A percentile compares a stretch with the other conserved stretches of the same genome.
Evolutionary conservation across 2,113 vertebrate genomes (phyloP).

Genomic region (Oreochromis tanganicae): DNA sequence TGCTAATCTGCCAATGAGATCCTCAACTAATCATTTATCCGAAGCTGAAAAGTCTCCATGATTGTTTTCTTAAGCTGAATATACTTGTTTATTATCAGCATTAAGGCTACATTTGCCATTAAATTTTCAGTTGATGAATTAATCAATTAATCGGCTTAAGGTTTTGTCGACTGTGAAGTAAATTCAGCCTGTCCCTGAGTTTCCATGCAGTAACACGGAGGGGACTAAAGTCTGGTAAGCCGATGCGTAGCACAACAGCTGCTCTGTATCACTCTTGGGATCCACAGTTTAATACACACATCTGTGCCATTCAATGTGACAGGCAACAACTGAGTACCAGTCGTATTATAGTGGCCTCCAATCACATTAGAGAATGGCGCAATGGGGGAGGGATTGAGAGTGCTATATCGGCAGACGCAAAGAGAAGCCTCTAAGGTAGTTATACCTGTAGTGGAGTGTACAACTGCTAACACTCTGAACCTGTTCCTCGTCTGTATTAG

Average conservation of each 20-base stretch:
- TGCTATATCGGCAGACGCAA: slow-evolving; percentile 1
- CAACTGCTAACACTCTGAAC: neutral
- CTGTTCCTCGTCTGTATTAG: neutral
- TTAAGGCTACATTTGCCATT: neutral
- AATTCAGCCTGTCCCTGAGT: neutral
- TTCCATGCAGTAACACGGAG: neutral
- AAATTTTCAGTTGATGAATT: neutral
- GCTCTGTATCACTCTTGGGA: slow-evolving; percentile 1
- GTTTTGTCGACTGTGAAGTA: neutral
- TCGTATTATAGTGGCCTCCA: slow-evolving; percentile 26
- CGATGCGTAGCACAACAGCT: neutral
- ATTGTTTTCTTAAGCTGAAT: neutral
- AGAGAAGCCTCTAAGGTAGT: slow-evolving; percentile 39
- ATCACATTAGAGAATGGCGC: slow-evolving; percentile 22
- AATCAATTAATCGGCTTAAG: neutral
- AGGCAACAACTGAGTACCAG: slow-evolving; percentile 39
- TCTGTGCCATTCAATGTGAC: slow-evolving; percentile 47
- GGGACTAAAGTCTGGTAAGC: neutral
- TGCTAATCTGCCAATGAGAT: neutral
- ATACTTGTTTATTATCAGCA: neutral
- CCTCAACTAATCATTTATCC: neutral
- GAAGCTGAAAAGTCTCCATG: neutral
- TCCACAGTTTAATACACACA: slow-evolving; percentile 15
- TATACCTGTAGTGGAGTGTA: slow-evolving; percentile 4
- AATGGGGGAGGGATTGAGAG: neutral